A percentile compares a stretch with the other conserved stretches of the same genome.
Evolutionary conservation across 2,113 vertebrate species (phyloP).

Genomic region (Rhinoderma darwinii): DNA sequence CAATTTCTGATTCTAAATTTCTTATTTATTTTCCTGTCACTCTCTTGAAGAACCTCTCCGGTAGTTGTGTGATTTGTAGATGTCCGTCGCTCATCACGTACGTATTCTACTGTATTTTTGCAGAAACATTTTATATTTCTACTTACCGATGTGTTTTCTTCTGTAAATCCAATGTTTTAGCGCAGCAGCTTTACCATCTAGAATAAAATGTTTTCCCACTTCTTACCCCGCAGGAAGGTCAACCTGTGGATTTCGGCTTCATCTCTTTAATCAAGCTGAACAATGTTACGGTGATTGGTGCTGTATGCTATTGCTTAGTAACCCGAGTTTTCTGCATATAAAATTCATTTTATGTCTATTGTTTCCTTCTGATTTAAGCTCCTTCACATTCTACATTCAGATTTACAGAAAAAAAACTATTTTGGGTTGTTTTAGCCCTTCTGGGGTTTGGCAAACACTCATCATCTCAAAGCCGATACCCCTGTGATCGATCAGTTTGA

Average conservation of each 20-base stretch:
- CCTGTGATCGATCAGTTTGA: neutral
- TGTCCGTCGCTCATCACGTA: neutral
- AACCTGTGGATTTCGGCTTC: neutral
- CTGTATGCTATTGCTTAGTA: neutral
- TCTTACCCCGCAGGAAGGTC: conserved; percentile 7
- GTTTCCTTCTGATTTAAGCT: neutral
- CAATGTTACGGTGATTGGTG: neutral
- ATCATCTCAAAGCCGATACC: neutral
- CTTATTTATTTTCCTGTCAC: neutral
- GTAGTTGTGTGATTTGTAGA: neutral
- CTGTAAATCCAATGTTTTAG: neutral
- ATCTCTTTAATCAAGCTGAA: neutral
- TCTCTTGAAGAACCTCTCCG: neutral
- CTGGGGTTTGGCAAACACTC: no score
- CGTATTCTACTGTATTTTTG: neutral
- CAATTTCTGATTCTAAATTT: neutral
- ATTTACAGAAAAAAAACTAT: neutral
- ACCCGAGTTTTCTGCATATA: neutral
- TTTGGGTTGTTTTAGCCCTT: neutral
- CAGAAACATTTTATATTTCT: conserved; percentile 20
- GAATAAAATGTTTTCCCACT: neutral
- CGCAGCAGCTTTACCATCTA: neutral
- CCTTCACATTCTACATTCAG: neutral
- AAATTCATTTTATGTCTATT: neutral
- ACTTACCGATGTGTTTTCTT: conserved; percentile 17